Base-by-base conservation (phyloP, 2,888 invertebrate species). In the Seira sanloemensis region DNA sequence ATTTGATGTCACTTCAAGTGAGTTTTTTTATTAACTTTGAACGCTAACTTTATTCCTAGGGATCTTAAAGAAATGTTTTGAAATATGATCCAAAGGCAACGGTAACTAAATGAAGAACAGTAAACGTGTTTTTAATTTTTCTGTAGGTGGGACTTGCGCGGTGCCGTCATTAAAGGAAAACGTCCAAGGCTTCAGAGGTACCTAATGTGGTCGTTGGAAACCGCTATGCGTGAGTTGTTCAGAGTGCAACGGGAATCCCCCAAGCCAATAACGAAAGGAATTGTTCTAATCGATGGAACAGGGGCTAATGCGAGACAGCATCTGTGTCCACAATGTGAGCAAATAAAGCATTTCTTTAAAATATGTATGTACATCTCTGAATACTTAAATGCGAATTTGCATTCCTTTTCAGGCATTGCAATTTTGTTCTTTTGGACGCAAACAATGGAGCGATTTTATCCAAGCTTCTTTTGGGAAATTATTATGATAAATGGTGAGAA, bases 61-160 rank as follows among this genome's bases (percentile, higher is more conserved):
- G n/a, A n/a, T n/a, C n/a, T n/a, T n/a, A n/a, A n/a, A n/a, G n/a
- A n/a, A n/a, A n/a, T n/a, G n/a, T n/a, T n/a, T n/a, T n/a, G n/a
- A n/a, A n/a, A n/a, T n/a, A n/a, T n/a, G n/a, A n/a, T n/a, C n/a
- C n/a, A n/a, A n/a, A n/a, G n/a, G n/a, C n/a, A n/a, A n/a, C n/a
- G n/a, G n/a, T n/a, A n/a, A n/a, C n/a, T n/a, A n/a, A n/a, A n/a
- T n/a, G n/a, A n/a, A n/a, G n/a, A n/a, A n/a, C n/a, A n/a, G n/a
- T n/a, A n/a, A n/a, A n/a, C n/a, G n/a, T n/a, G n/a, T n/a, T n/a
- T n/a, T n/a, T n/a, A n/a, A n/a, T n/a, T n/a, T n/a, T n/a, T n/a
- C n/a, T n/a, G n/a, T n/a, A n/a, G n/a, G n/a, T 77, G 77, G 77
- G 77, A 77, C 23, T 50, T 77, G 12, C 58, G 68, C 0, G 77